These are phyloP conservation scores for Hemicordylus capensis DNA, from an alignment of 2,113 vertebrate genomes.

Conservation along the genomic window DNA sequence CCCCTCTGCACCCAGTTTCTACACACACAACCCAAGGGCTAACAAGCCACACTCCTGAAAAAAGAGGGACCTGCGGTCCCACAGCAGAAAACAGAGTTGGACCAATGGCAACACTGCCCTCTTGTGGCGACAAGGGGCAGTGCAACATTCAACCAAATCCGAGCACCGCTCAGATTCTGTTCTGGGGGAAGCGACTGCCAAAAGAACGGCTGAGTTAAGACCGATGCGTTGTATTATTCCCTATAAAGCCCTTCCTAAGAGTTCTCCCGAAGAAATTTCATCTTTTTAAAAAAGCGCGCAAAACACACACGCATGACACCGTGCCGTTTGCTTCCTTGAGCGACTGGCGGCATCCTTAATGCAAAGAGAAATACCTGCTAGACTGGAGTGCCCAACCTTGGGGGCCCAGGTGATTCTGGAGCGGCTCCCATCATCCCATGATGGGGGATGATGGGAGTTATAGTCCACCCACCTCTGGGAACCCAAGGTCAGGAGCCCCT, in stretches of 20 bases:
- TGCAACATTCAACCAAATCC: background rate
- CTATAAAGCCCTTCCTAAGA: background rate
- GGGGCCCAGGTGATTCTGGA: no score
- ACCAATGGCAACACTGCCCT: background rate
- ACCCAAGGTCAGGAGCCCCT: no score
- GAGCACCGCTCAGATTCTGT: background rate
- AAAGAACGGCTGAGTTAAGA: background rate
- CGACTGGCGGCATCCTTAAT: fast-evolving
- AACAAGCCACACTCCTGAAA: background rate
- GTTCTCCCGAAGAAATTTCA: background rate
- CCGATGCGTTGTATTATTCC: background rate
- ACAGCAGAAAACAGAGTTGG: background rate
- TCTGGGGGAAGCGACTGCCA: no score
- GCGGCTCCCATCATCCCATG: no score
- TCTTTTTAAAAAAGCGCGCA: background rate
- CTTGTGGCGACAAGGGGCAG: background rate
- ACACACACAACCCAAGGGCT: background rate
- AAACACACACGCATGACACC: background rate
- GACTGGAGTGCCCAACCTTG: no score
- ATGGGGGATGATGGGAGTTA: no score
- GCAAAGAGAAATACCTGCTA: background rate
- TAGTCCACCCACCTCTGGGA: no score
- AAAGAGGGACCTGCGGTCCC: background rate
- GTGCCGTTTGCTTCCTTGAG: background rate
- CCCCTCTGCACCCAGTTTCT: background rate